Percentiles rank a stretch among this genome's conserved stretches.
phyloP scores from a whole-genome alignment of 2,888 invertebrate species.

The Tuta absoluta region DNA sequence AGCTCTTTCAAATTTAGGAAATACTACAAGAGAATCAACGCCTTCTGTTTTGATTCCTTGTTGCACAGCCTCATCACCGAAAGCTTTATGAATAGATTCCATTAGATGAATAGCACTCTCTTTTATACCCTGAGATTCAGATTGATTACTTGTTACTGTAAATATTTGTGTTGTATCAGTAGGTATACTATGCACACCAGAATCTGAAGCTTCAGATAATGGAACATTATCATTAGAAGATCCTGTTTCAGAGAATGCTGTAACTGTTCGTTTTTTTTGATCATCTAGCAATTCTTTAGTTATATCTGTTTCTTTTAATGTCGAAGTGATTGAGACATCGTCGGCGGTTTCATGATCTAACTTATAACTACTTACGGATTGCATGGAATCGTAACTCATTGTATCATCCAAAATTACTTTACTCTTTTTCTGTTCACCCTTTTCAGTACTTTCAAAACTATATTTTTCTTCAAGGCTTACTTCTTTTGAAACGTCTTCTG shows the following conservation, averaged over 20 bases:
- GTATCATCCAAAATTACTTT: constrained; percentile 34
- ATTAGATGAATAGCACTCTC: constrained; percentile 55
- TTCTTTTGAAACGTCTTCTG: constrained; percentile 72
- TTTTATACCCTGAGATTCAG: constrained; percentile 41
- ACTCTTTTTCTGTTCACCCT: constrained; percentile 49
- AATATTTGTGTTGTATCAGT: constrained; percentile 44
- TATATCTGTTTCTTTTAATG: constrained; percentile 42
- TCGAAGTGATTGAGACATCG: constrained; percentile 39
- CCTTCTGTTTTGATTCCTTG: constrained; percentile 72
- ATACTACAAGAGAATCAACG: constrained; percentile 50
- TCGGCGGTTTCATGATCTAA: constrained; percentile 37
- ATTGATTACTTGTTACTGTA: constrained; percentile 34
- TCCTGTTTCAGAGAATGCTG: constrained; percentile 34
- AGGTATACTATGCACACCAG: constrained; percentile 58
- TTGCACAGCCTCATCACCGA: constrained; percentile 63
- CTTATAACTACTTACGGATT: constrained; percentile 43
- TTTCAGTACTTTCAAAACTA: constrained; percentile 68
- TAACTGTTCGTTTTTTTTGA: constrained; percentile 34
- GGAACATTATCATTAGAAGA: constrained; percentile 53
- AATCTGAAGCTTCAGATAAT: constrained; percentile 56
- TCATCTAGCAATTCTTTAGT: constrained; percentile 25
- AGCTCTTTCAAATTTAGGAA: constrained; percentile 58
- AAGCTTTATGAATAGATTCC: constrained; percentile 69
- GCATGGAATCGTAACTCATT: constrained; percentile 41
- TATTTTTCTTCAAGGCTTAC: constrained; percentile 73